Conservation (phyloP, 2,113 vertebrate genomes). For the Fukomys damarensis region DNA sequence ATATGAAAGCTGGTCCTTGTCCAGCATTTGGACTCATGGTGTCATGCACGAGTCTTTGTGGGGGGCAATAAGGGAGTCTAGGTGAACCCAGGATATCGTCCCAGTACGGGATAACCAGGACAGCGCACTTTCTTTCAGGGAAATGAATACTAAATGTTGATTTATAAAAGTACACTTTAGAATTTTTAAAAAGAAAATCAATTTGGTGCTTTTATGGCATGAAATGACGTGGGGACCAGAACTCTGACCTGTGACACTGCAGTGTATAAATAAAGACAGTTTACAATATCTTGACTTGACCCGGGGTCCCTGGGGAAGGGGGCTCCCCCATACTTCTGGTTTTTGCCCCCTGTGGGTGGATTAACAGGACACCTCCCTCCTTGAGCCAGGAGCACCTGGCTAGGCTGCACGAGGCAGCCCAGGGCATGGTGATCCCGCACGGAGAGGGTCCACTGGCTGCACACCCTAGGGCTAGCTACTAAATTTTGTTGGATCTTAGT, state of each 20-base stretch:
- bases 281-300: not conserved
- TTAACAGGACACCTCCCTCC: not conserved
- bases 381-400: not conserved
- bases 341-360: not conserved
- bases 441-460: not conserved
- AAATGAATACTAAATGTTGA: not conserved
- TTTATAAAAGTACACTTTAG: not conserved
- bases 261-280: not conserved
- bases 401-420: not conserved
- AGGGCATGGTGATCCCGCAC: no score
- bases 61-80: not conserved
- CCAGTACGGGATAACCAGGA: not conserved
- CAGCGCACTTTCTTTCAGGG: not conserved
- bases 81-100: no score
- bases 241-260: not conserved
- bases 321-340: not conserved
- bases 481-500: not conserved
- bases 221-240: not conserved
- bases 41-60: not conserved
- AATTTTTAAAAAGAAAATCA: not conserved
- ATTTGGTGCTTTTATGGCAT: not conserved
- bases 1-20: not conserved
- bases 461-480: not conserved
- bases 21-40: not conserved
- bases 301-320: not conserved